phyloP scores from a whole-genome alignment of 2,888 invertebrate species.

The Pecten maximus region DNA sequence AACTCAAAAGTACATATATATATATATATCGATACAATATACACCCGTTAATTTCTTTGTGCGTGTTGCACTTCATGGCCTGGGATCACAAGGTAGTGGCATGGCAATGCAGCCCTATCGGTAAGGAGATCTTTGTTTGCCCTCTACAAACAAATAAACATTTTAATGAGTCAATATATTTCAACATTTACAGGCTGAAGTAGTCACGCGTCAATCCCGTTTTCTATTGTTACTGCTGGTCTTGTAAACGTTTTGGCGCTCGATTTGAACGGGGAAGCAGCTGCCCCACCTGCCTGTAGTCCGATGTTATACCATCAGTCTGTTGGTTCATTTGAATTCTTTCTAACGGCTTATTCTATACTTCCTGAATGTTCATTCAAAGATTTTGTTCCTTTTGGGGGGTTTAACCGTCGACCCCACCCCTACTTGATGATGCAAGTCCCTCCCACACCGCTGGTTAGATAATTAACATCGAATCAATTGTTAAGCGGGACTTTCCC shows the following conservation, averaged over 20 bases:
- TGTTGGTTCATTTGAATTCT: conserved; percentile 22
- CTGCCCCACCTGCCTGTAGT: conserved; percentile 7
- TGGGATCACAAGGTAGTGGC: not conserved
- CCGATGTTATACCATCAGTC: not conserved
- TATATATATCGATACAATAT: not conserved
- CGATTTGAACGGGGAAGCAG: not conserved
- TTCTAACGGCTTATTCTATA: not conserved
- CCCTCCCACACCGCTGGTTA: not conserved
- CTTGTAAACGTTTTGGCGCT: not conserved
- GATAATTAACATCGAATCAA: conserved; percentile 19
- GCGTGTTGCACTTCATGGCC: not conserved
- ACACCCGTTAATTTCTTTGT: not conserved
- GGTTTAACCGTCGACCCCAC: not conserved
- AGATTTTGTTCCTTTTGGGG: not conserved
- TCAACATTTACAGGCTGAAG: not conserved
- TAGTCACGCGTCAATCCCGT: not conserved
- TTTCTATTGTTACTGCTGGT: not conserved
- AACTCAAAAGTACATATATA: not conserved
- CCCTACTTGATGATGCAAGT: conserved; percentile 4
- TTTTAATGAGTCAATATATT: conserved; percentile 14
- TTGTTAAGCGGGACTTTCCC: not conserved
- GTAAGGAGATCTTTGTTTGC: not conserved
- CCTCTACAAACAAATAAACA: conserved; percentile 2
- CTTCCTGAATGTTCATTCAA: conserved; percentile 35
- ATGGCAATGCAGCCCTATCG: not conserved